Base-by-base conservation (phyloP, 2,797 vertebrate species). In the Crocodylus rhombifer region DNA sequence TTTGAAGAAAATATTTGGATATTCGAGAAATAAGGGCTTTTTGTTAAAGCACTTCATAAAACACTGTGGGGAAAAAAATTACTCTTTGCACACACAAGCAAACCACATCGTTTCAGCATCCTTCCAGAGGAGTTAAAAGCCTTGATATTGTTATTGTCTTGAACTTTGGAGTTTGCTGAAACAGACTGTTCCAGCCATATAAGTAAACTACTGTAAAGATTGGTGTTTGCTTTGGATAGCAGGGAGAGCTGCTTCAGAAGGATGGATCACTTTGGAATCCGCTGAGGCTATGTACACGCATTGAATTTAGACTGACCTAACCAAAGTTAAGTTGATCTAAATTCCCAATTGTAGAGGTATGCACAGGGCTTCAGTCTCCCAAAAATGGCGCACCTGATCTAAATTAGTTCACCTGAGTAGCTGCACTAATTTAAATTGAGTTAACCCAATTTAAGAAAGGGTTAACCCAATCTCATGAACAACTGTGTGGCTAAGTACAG, bases 111-210 rank as follows among this genome's bases (percentile, higher is more conserved):
- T 87, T 84, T 28, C 7, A 76, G 33, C 0, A 0, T 81, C 60
- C 11, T 80, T 60, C 13, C 18, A 67, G 60, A 77, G 76, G 18
- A 83, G 55, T 12, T 73, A 73, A 73, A 51, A 73, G 36, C 36
- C 36, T 73, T 73, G 21, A 73, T 8, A 16, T 73, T 82, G 42
- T 51, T 64, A 11, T 14, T 88, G 42, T 73, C 64, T 71, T 88
- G 51, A 79, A 82, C 14, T 77, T 83, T 71, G 28, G 63, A 86
- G 55, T 51, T 71, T 61, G 51, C 58, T 88, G 26, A 86, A 76
- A 80, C 73, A 55, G 63, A 23, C 42, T 36, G 33, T 26, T 86
- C 21, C 76, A 25, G 25, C 28, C 55, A 20, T 69, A 76, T 42
- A 71, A 23, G 18, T 91, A 42, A 71, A 71, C 3, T 55, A 28